A percentile compares a stretch with the other conserved stretches of the same genome.
Conservation (phyloP, 35 echinoderm and acorn worm species). For the Heliocidaris erythrogramma region DNA sequence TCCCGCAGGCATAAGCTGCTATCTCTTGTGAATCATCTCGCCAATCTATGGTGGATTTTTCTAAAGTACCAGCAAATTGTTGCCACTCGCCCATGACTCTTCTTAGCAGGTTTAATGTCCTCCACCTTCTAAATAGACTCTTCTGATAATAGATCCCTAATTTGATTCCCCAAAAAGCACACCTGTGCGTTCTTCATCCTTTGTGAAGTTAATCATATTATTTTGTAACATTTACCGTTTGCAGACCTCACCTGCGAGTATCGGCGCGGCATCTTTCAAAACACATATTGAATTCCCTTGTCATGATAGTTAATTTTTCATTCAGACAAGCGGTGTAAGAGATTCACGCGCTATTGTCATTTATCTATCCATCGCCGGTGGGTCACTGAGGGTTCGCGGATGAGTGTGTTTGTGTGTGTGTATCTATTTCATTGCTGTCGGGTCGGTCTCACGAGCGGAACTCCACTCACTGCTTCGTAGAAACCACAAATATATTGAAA, state of each 20-base stretch:
- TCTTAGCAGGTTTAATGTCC: conserved; percentile 1
- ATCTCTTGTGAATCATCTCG: neutral
- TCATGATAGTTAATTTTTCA: conserved; percentile 7
- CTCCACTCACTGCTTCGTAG: neutral
- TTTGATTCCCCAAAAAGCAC: conserved; percentile 23
- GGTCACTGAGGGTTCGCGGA: conserved; percentile 27
- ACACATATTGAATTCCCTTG: neutral
- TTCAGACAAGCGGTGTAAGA: neutral
- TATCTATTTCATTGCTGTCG: neutral
- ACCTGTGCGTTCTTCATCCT: conserved; percentile 20
- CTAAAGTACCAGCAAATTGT: neutral
- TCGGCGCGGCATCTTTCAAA: conserved; percentile 25
- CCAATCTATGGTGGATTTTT: neutral
- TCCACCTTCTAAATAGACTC: neutral
- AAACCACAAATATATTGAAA: neutral
- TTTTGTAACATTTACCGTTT: conserved; percentile 31
- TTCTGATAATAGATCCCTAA: conserved; percentile 1
- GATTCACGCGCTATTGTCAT: conserved; percentile 33
- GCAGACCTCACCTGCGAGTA: conserved; percentile 33
- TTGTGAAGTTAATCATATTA: conserved; percentile 6
- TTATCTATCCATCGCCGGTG: neutral
- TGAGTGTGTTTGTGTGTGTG: neutral
- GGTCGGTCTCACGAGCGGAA: neutral
- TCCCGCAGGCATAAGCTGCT: neutral
- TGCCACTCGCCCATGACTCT: conserved; percentile 7